Conservation (phyloP, 2,113 vertebrate species). For the Struthio camelus region DNA sequence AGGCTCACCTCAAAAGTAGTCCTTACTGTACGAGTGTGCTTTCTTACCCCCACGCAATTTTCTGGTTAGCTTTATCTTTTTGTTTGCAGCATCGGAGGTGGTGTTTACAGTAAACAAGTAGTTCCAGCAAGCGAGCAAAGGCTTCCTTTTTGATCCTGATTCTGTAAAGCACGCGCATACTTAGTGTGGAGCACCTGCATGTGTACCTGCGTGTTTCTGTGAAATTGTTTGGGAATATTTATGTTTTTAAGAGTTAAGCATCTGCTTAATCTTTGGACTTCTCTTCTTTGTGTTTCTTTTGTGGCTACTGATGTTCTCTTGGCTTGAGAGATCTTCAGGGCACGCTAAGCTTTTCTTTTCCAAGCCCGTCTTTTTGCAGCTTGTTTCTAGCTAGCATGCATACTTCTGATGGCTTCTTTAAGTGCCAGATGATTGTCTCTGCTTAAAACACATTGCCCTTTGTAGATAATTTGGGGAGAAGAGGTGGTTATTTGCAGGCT, state of each 20-base stretch:
- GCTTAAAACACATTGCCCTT: neutral
- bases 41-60: slow-evolving; percentile 18
- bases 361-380: neutral
- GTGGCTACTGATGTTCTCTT: neutral
- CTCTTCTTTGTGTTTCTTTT: neutral
- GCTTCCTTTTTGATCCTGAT: slow-evolving; percentile 27
- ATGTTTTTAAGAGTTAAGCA: neutral
- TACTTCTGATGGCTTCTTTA: neutral
- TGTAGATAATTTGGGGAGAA: neutral
- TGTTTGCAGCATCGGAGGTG: neutral
- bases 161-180: neutral
- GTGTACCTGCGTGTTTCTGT: fast-evolving
- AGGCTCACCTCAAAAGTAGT: neutral
- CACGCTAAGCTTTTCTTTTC: neutral
- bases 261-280: neutral
- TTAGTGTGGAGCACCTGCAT: slow-evolving; percentile 11
- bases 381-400: neutral
- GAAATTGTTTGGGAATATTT: neutral
- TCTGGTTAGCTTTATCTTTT: neutral
- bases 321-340: neutral
- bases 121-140: neutral
- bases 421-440: neutral
- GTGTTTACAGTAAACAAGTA: slow-evolving; percentile 50
- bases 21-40: fast-evolving
- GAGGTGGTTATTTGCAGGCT: neutral